phyloP scores from a whole-genome alignment of 2,888 invertebrate genomes.

The Nyleta sp. region DNA sequence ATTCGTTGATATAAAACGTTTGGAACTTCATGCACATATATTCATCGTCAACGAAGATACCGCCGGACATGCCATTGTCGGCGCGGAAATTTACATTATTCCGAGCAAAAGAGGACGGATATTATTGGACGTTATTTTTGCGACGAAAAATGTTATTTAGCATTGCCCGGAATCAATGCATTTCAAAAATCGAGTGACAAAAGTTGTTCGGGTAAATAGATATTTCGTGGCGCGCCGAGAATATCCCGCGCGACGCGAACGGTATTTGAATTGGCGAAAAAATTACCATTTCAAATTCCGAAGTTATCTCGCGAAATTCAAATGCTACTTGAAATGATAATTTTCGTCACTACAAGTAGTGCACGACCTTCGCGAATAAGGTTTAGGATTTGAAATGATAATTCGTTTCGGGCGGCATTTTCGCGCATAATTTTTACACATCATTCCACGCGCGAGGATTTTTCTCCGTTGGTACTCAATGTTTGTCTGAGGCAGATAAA shows the following conservation, averaged over 20 bases:
- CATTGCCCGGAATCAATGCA: neutral
- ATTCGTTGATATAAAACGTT: too few relatives aligned
- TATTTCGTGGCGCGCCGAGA: constrained; percentile 15
- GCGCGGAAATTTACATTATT: too few relatives aligned
- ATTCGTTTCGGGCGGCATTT: constrained; percentile 12
- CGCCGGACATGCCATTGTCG: too few relatives aligned
- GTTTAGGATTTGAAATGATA: constrained; percentile 47
- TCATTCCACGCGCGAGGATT: neutral
- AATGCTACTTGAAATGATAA: constrained; percentile 56
- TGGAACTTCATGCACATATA: too few relatives aligned
- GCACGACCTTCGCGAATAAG: constrained; percentile 52
- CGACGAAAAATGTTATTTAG: constrained; percentile 13
- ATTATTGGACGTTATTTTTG: constrained; percentile 11
- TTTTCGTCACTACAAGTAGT: constrained; percentile 48
- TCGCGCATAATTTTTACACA: constrained; percentile 6
- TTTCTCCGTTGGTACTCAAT: too few relatives aligned
- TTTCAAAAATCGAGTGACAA: constrained; percentile 3
- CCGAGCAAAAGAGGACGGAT: neutral
- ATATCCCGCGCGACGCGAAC: constrained; percentile 15
- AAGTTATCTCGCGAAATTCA: constrained; percentile 49
- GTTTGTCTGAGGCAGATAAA: too few relatives aligned
- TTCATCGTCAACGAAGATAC: too few relatives aligned
- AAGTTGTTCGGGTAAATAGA: constrained; percentile 43
- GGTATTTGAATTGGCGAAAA: constrained; percentile 40
- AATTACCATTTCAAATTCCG: constrained; percentile 54